Conservation (phyloP, 2,888 invertebrate genomes). For the Cynaeus angustus region DNA sequence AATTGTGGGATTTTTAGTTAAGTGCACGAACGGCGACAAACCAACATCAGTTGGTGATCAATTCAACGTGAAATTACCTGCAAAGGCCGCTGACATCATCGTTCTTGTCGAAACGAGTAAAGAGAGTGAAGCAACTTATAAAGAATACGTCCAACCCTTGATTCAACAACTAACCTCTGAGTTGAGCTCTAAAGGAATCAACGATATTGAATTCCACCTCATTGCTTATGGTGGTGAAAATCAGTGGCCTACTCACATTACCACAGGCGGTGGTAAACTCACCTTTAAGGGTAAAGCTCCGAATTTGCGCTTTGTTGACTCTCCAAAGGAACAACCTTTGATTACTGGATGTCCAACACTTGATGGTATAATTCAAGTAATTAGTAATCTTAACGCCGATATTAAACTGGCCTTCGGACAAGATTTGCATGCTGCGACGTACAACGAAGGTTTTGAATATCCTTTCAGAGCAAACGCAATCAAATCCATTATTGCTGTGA, state of each 20-base stretch:
- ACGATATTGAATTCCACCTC: conserved; percentile 76
- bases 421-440: conserved; percentile 72
- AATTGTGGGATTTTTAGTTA: conserved; percentile 67
- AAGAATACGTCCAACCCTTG: conserved; percentile 77
- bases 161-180: conserved; percentile 76
- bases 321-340: conserved; percentile 54
- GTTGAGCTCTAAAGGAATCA: conserved; percentile 78
- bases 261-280: conserved; percentile 70
- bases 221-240: conserved; percentile 76
- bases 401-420: conserved; percentile 62
- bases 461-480: conserved; percentile 86
- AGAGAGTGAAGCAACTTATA: conserved; percentile 78
- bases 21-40: conserved; percentile 71
- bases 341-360: conserved; percentile 59
- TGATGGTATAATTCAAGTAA: conserved; percentile 60
- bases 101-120: conserved; percentile 82
- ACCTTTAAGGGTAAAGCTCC: conserved; percentile 74
- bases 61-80: conserved; percentile 80
- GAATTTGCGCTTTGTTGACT: conserved; percentile 66
- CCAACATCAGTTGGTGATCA: conserved; percentile 75
- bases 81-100: conserved; percentile 86
- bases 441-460: conserved; percentile 77
- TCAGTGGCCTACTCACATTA: conserved; percentile 76
- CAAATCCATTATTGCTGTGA: conserved; percentile 81
- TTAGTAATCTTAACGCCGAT: conserved; percentile 66